Evolutionary conservation across 2,113 vertebrate genomes (phyloP).

Genomic region (Xerus inauris): DNA sequence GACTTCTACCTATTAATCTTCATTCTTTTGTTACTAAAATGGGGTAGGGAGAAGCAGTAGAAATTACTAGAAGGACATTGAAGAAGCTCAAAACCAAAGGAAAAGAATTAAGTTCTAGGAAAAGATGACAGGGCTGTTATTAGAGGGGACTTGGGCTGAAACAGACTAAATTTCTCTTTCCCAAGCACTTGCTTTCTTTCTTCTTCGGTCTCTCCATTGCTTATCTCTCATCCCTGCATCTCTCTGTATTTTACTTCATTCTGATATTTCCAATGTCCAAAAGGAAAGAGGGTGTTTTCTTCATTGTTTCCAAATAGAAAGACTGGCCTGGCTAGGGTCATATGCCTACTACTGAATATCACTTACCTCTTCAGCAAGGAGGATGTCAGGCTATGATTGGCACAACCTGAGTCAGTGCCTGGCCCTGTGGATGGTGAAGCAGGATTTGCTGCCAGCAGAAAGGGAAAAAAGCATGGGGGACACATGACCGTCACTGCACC

Average conservation of each 20-base stretch:
- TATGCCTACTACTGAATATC: background rate
- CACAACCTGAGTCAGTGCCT: background rate
- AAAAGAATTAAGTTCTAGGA: background rate
- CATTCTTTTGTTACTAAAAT: slow-evolving; percentile 56
- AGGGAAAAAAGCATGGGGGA: background rate
- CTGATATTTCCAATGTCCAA: background rate
- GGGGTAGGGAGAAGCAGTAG: background rate
- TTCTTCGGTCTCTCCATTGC: background rate
- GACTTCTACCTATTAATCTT: slow-evolving; percentile 53
- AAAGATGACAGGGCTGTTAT: background rate
- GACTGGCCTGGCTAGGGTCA: background rate
- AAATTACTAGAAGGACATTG: slow-evolving; percentile 28
- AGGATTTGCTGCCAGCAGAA: background rate
- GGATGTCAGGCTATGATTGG: background rate
- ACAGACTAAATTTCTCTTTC: background rate
- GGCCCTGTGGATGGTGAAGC: background rate
- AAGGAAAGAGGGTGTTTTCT: background rate
- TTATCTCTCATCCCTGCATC: background rate
- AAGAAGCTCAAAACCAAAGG: slow-evolving; percentile 1
- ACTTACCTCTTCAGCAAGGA: background rate
- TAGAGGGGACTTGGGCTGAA: background rate
- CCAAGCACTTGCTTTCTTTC: background rate
- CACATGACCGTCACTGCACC: background rate
- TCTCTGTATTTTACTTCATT: background rate
- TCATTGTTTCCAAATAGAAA: background rate